Evolutionary conservation across 2,888 invertebrate genomes (phyloP), one percentile per base, ranked within the genome.

Genomic region (Epiblema foenella): DNA sequence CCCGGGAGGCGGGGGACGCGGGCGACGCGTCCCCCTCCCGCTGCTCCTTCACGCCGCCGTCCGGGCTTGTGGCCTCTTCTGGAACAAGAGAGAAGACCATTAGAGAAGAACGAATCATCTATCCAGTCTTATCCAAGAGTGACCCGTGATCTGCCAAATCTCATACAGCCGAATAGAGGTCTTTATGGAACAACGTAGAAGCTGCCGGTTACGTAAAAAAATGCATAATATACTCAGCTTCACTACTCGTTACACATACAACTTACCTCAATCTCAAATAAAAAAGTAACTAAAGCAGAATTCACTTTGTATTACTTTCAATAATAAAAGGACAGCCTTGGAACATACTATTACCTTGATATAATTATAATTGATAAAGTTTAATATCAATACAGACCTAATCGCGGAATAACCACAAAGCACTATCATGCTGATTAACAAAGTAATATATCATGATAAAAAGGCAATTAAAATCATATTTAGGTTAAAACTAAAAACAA

Each of bases 61-160:
- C 94, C 79, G 94, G 94, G 79, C 94, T 95, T 74, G 94, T 94
- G 77, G 94, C 93, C 85, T 95, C 95, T 83, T 94, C 95, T 94
- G 93, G 79, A 82, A 87, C 90, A 91, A 91, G 68, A 81, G 69
- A 54, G 20, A 20, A 2, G 9, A 2, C 54, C 33, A 51, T 74
- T 37, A 63, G 74, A 78, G 46, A 79, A 70, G 18, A 0, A 24
- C 24, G 24, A 24, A 24, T 24, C 2, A n/a, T n/a, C n/a, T n/a
- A n/a, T n/a, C n/a, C n/a, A n/a, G n/a, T n/a, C n/a, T n/a, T n/a
- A n/a, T n/a, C n/a, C n/a, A n/a, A n/a, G n/a, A n/a, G n/a, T n/a
- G n/a, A n/a, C n/a, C n/a, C n/a, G n/a, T n/a, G n/a, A n/a, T n/a
- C n/a, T n/a, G n/a, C n/a, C n/a, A n/a, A n/a, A n/a, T n/a, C n/a